Conservation (phyloP, 2,888 invertebrate species). For the Proisotoma minuta region DNA sequence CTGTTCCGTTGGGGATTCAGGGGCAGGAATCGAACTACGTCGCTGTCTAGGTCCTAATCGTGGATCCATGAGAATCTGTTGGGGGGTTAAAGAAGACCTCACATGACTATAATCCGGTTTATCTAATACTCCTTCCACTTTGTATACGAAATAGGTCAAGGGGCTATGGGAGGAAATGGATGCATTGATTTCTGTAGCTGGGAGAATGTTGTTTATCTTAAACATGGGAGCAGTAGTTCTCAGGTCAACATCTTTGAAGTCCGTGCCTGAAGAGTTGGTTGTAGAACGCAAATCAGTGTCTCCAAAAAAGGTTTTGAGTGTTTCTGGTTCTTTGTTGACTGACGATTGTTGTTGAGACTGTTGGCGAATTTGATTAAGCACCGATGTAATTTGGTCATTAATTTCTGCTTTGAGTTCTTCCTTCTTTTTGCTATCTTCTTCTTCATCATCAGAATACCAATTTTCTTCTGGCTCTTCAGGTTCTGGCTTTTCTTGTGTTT, state of each 20-base stretch:
- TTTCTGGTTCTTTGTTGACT: neutral
- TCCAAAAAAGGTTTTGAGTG: constrained; percentile 51
- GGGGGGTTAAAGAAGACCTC: constrained; percentile 49
- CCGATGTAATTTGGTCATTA: constrained; percentile 38
- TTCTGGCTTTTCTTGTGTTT: constrained; percentile 45
- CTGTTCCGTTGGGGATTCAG: constrained; percentile 26
- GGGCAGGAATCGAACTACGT: constrained; percentile 28
- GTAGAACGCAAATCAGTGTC: constrained; percentile 62
- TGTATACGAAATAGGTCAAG: constrained; percentile 62
- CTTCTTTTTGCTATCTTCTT: constrained; percentile 23
- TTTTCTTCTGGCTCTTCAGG: constrained; percentile 52
- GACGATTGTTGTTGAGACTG: constrained; percentile 9
- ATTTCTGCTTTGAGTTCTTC: constrained; percentile 26
- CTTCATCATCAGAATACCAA: constrained; percentile 34
- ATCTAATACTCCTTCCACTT: constrained; percentile 62
- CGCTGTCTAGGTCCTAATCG: constrained; percentile 54
- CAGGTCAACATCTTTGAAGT: constrained; percentile 64
- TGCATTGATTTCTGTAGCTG: constrained; percentile 81
- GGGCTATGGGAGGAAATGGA: constrained; percentile 72
- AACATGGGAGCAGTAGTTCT: constrained; percentile 61
- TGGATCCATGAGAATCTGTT: constrained; percentile 60
- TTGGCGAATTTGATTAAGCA: constrained; percentile 41
- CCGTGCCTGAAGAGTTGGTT: constrained; percentile 49
- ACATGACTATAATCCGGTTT: constrained; percentile 67
- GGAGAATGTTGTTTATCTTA: constrained; percentile 71